Base-by-base conservation (phyloP, 2,113 vertebrate genomes). In the Tinamus guttatus region DNA sequence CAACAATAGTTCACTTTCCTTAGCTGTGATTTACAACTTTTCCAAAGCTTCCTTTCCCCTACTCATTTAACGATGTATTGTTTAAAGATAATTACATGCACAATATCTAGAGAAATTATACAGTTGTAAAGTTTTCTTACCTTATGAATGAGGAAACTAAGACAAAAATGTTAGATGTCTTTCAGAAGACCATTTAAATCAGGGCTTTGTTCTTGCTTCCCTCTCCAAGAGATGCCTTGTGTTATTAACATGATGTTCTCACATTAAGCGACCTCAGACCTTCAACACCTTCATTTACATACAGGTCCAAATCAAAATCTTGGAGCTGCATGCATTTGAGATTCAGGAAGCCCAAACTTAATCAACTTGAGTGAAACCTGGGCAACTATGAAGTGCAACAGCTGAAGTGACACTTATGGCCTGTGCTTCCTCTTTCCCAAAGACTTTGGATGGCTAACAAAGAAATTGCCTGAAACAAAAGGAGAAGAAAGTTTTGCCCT, bases 401-500 rank as follows among this genome's bases (percentile, higher is more conserved):
- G 13, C 0, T 45, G 52, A 85, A 89, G 22, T 7, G 51, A 22
- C 40, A 28, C 10, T 56, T 9, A n/a, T 7, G 16, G 11, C 30
- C 4, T 62, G 58, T 0, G 0, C 4, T 22, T 82, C 19, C 16
- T 92, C 9, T 9, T 92, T 86, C 32, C 21, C 6, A 56, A 64
- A 67, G 14, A 25, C 18, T 22, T 2, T 64, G 25, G 28, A 84
- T 71, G 78, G 5, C n/a, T 73, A 43, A 47, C 7, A 71, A 52
- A 68, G 38, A 64, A 60, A 49, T 20, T 21, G 10, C 19, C 65
- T 5, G 47, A 52, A 49, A 45, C 1, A n/a, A 1, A 38, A 58
- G 3, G 11, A 81, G 81, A 43, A 11, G n/a, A 8, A n/a, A 83
- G 56, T 8, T 28, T 4, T 8, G 12, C 5, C 63, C 0, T n/a